Evolutionary conservation across 2,113 vertebrate genomes (phyloP).

Genomic region (Platichthys stellatus): DNA sequence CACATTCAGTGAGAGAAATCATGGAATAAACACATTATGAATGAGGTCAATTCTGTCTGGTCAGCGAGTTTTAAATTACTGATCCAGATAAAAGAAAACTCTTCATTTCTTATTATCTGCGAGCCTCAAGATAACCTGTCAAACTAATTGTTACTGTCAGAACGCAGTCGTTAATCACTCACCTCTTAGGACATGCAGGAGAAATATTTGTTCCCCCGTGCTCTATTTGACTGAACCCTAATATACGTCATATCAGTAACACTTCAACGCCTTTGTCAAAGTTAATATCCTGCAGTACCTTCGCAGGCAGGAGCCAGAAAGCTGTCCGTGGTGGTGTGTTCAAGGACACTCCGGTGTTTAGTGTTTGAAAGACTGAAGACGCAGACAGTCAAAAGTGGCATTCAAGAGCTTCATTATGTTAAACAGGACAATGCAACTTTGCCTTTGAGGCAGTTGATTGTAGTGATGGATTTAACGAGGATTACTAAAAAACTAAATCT

Average conservation of each 20-base stretch:
- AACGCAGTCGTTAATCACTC: conserved; percentile 12
- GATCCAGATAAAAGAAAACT: conserved; percentile 11
- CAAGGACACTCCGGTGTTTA: neutral
- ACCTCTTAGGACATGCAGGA: neutral
- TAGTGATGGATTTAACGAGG: too few relatives aligned
- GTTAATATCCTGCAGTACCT: neutral
- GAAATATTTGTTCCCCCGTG: neutral
- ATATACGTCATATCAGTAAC: neutral
- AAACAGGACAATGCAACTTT: neutral
- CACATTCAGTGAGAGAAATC: conserved; percentile 38
- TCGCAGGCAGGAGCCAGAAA: neutral
- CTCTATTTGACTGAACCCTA: conserved; percentile 3
- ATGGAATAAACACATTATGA: conserved; percentile 50
- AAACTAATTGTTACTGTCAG: conserved; percentile 20
- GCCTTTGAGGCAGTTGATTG: too few relatives aligned
- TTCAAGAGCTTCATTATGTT: neutral
- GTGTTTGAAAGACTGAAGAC: neutral
- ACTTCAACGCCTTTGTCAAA: conserved; percentile 6
- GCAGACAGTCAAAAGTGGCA: neutral
- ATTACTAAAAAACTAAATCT: too few relatives aligned
- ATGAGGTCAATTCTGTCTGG: conserved; percentile 41
- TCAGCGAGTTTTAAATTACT: conserved; percentile 39
- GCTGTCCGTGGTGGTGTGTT: neutral
- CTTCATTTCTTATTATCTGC: conserved; percentile 14
- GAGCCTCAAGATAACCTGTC: conserved; percentile 31